These are phyloP conservation scores for Puffinus mauretanicus DNA, from an alignment of 2,113 vertebrate species.

Conservation along the genomic window DNA sequence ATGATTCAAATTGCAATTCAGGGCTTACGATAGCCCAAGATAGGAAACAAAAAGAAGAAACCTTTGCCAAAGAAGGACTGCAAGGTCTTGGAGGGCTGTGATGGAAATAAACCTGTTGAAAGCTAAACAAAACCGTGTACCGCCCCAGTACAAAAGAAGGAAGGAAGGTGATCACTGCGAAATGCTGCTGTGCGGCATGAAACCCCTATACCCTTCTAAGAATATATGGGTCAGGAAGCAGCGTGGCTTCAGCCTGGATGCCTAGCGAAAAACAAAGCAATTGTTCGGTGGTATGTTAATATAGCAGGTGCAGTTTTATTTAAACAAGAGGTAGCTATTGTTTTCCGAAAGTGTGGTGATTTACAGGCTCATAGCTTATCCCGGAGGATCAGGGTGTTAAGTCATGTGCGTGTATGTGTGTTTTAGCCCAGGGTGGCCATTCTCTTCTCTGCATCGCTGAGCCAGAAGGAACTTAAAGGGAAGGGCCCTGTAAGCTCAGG, in stretches of 20 bases:
- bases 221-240: conserved; percentile 81
- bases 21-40: neutral
- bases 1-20: neutral
- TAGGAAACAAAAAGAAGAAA: conserved; percentile 53
- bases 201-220: conserved; percentile 77
- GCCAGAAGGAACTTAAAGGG: neutral
- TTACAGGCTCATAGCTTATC: conserved; percentile 70
- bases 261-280: conserved; percentile 73
- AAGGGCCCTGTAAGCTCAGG: neutral
- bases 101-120: conserved; percentile 81
- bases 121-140: conserved; percentile 71
- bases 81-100: conserved; percentile 43
- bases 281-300: conserved; percentile 78
- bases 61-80: conserved; percentile 51
- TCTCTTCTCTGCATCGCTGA: neutral
- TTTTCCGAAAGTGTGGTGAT: conserved; percentile 73
- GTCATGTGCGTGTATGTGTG: conserved; percentile 37
- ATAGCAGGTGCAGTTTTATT: conserved; percentile 81
- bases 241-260: conserved; percentile 68
- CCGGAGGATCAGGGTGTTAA: conserved; percentile 47
- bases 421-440: conserved; percentile 15
- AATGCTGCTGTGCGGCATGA: conserved; percentile 52
- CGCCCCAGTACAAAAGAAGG: conserved; percentile 78
- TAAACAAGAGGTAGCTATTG: conserved; percentile 77
- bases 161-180: conserved; percentile 79